Evolutionary conservation across 2,797 vertebrate species (phyloP).

Genomic region (Protosalanx chinensis): DNA sequence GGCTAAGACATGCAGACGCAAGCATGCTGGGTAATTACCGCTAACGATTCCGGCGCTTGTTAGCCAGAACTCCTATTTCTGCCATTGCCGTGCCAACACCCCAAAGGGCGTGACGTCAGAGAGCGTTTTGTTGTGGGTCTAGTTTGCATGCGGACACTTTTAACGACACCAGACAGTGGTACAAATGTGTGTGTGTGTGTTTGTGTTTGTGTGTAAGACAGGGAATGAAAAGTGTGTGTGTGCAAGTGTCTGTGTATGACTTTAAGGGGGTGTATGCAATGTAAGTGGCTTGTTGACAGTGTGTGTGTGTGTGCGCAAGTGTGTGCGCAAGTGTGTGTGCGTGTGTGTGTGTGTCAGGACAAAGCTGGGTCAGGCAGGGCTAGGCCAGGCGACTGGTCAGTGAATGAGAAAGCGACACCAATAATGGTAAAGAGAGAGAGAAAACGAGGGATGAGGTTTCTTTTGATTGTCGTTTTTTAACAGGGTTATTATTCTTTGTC

Average conservation of each 20-base stretch:
- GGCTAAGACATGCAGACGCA: constrained; percentile 62
- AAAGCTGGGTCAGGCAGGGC: constrained; percentile 36
- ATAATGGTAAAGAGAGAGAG: constrained; percentile 33
- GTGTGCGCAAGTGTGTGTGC: background rate
- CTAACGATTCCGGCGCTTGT: constrained; percentile 72
- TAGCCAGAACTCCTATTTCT: constrained; percentile 69
- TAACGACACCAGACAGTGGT: constrained; percentile 70
- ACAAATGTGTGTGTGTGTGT: constrained; percentile 37
- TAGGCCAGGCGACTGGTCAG: constrained; percentile 45
- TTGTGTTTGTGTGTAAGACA: constrained; percentile 28
- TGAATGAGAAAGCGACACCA: constrained; percentile 41
- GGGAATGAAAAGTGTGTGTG: constrained; percentile 33
- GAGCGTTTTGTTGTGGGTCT: constrained; percentile 77
- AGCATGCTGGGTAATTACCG: constrained; percentile 78
- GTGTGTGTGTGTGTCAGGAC: constrained; percentile 9
- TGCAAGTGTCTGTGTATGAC: constrained; percentile 11
- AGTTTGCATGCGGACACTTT: constrained; percentile 67
- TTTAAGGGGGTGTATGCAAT: background rate
- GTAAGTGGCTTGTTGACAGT: constrained; percentile 1
- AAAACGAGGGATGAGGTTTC: background rate
- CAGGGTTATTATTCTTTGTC: constrained; percentile 56
- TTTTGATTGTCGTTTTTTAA: constrained; percentile 50
- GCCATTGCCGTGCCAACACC: constrained; percentile 69
- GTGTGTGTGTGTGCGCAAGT: constrained; percentile 11
- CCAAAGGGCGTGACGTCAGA: constrained; percentile 72